These are phyloP conservation scores for Aldabrachelys gigantea DNA, from an alignment of 2,113 vertebrate genomes.

Conservation along the genomic window DNA sequence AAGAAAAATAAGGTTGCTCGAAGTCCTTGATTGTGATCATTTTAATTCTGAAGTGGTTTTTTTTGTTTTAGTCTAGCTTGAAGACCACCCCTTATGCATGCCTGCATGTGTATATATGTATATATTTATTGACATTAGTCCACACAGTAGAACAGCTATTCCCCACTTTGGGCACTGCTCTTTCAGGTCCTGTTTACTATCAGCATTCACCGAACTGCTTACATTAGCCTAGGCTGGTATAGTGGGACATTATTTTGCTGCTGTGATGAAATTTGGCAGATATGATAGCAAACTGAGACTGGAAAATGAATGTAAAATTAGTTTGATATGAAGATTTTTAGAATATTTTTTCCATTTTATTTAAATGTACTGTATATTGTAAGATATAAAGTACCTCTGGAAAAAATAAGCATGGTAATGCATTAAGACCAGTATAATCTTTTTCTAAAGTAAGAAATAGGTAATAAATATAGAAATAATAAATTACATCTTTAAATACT, in stretches of 20 bases:
- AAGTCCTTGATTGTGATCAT: background rate
- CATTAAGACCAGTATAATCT: background rate
- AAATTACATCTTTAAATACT: background rate
- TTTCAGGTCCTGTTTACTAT: background rate
- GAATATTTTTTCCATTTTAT: background rate
- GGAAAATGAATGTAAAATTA: background rate
- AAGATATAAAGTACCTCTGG: background rate
- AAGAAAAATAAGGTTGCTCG: background rate
- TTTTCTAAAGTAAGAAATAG: background rate
- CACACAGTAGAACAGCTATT: background rate
- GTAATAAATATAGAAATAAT: background rate
- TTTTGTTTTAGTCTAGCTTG: background rate
- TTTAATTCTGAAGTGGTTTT: background rate
- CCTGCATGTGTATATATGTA: accelerated
- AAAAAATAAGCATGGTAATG: background rate
- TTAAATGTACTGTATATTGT: background rate
- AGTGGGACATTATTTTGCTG: background rate
- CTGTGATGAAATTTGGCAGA: background rate
- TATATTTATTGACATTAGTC: accelerated
- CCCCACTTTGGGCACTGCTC: background rate
- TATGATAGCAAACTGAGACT: background rate
- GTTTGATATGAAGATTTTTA: background rate
- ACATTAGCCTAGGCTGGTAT: background rate
- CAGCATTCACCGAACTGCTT: accelerated
- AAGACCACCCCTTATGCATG: background rate